Evolutionary conservation across 2,888 invertebrate species (phyloP).

Genomic region (Diloba caeruleocephala): DNA sequence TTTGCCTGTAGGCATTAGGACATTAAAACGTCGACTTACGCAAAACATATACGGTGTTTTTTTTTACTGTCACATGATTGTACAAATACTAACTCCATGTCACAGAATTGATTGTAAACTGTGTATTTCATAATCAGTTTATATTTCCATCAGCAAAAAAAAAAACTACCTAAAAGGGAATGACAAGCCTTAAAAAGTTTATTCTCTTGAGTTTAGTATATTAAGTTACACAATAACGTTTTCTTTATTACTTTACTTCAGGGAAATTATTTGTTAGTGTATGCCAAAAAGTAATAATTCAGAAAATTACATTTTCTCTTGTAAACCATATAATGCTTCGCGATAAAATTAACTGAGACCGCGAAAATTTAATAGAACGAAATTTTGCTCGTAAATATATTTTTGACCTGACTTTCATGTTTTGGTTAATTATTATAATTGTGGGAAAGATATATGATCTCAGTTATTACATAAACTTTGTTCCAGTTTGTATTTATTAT

Average conservation of each 20-base stretch:
- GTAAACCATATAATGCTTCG: slow-evolving; percentile 26
- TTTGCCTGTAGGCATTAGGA: not conserved
- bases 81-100: too few species aligned
- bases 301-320: slow-evolving; percentile 39
- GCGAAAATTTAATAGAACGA: slow-evolving; percentile 26
- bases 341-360: slow-evolving; percentile 32
- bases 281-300: slow-evolving; percentile 24
- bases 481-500: slow-evolving; percentile 31
- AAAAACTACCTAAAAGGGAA: slow-evolving; percentile 8
- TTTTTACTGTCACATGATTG: too few species aligned
- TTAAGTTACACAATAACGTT: slow-evolving; percentile 16
- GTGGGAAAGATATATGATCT: slow-evolving; percentile 22
- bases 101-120: too few species aligned
- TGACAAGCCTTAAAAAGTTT: slow-evolving; percentile 19
- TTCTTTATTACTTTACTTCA: slow-evolving; percentile 30
- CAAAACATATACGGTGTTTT: not conserved
- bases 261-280: slow-evolving; percentile 27
- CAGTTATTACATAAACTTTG: slow-evolving; percentile 22
- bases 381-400: slow-evolving; percentile 49
- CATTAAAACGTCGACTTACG: not conserved
- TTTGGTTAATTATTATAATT: slow-evolving; percentile 39
- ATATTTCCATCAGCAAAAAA: slow-evolving; percentile 11
- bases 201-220: slow-evolving; percentile 14
- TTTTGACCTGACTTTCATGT: slow-evolving; percentile 40
- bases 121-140: not conserved